Evolutionary conservation across 2,888 invertebrate species (phyloP).

Genomic region (Metellina segmentata): DNA sequence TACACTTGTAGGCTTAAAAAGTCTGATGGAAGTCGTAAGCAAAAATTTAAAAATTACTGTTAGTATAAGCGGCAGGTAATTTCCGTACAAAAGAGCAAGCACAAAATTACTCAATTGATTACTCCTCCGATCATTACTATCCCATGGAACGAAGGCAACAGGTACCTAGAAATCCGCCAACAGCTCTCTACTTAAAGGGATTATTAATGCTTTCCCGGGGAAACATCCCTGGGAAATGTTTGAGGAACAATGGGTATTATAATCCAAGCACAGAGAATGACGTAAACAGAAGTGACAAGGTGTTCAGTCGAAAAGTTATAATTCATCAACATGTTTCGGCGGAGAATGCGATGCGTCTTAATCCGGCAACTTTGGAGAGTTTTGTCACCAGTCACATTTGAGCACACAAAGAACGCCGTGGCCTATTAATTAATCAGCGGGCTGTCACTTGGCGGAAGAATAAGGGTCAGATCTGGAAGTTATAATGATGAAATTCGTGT

Average conservation of each 20-base stretch:
- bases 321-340: not conserved
- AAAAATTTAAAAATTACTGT: too few species aligned
- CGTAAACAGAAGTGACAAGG: not conserved
- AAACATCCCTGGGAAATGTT: not conserved
- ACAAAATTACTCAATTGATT: conserved; percentile 56
- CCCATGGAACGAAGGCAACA: not conserved
- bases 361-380: too few species aligned
- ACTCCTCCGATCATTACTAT: conserved; percentile 4
- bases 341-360: too few species aligned
- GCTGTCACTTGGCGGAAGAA: not conserved
- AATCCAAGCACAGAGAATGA: not conserved
- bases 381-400: too few species aligned
- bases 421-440: not conserved
- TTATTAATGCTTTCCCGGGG: conserved; percentile 31
- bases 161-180: conserved; percentile 4
- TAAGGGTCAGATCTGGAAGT: not conserved
- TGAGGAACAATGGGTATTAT: conserved; percentile 17
- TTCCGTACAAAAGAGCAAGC: not conserved
- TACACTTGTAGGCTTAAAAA: too few species aligned
- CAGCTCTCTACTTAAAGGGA: conserved; percentile 19
- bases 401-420: not conserved
- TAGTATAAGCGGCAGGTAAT: too few species aligned
- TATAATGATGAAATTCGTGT: not conserved
- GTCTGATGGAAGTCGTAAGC: too few species aligned
- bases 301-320: not conserved